Evolutionary conservation across 2,113 vertebrate species (phyloP).

Genomic region (Silurus asotus): DNA sequence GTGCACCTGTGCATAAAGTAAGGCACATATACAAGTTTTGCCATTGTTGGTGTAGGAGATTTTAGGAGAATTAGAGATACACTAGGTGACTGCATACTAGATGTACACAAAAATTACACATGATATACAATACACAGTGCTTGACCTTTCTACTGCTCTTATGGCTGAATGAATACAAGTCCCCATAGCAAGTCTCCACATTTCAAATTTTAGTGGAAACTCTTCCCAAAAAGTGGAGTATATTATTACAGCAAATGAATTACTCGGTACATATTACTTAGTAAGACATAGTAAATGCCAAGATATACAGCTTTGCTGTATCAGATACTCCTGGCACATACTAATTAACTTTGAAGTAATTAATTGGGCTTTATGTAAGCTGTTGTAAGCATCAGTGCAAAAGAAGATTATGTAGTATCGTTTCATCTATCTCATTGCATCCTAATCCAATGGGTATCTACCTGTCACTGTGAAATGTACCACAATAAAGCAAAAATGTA

Average conservation of each 20-base stretch:
- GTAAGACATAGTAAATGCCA: background rate
- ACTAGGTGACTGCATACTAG: background rate
- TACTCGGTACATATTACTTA: background rate
- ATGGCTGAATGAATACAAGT: background rate
- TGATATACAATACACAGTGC: background rate
- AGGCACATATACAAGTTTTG: background rate
- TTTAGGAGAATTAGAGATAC: too few relatives aligned
- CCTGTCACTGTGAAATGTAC: slow-evolving; percentile 7
- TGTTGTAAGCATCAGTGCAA: background rate
- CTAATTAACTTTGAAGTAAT: background rate
- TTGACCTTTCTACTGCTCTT: background rate
- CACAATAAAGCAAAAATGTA: slow-evolving; percentile 8
- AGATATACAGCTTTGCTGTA: background rate
- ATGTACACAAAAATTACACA: background rate
- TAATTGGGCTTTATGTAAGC: background rate
- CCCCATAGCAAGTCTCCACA: background rate
- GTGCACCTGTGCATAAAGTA: background rate
- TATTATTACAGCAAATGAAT: background rate
- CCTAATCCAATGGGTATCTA: background rate
- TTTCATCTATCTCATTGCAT: slow-evolving; percentile 4
- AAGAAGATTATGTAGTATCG: background rate
- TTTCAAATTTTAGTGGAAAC: background rate
- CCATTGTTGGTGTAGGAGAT: background rate
- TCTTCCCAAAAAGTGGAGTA: background rate
- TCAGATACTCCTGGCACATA: background rate